Percentiles rank a stretch among this genome's conserved stretches.
Evolutionary conservation across 92 coral and sea anemone species (phyloP).

Genomic region (Porites evermanni): DNA sequence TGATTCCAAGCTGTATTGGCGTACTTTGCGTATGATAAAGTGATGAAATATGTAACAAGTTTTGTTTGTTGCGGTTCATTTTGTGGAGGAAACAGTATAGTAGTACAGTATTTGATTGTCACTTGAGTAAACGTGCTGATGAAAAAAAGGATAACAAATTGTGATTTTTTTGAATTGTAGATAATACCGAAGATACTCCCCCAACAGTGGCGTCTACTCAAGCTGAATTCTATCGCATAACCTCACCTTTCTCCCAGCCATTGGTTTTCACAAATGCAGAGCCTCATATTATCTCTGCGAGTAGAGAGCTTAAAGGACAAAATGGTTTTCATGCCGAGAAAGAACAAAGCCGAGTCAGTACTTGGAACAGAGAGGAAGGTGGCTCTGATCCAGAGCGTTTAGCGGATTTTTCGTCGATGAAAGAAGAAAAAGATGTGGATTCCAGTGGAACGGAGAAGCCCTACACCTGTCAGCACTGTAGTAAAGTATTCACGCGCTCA

Average conservation of each 20-base stretch:
- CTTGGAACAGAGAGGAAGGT: conserved; percentile 47
- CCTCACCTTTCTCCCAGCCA: conserved; percentile 52
- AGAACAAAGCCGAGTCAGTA: background rate
- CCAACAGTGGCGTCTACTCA: conserved; percentile 66
- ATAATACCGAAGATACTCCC: conserved; percentile 68
- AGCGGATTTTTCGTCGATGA: conserved; percentile 67
- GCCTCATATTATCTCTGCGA: conserved; percentile 37
- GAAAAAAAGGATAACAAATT: background rate
- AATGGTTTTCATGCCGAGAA: conserved; percentile 46
- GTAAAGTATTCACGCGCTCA: conserved; percentile 96
- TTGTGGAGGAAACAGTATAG: conserved; percentile 1
- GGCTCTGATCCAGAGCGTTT: conserved; percentile 42
- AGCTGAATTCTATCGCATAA: conserved; percentile 52
- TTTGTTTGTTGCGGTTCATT: conserved; percentile 29
- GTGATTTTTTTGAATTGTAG: conserved; percentile 30
- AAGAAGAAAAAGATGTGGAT: conserved; percentile 87
- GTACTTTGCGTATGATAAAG: conserved; percentile 50
- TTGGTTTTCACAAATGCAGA: conserved; percentile 37
- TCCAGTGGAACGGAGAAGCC: conserved; percentile 78
- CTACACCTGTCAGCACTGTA: conserved; percentile 97
- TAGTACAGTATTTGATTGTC: background rate
- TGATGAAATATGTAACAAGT: conserved; percentile 20
- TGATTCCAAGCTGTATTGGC: conserved; percentile 6
- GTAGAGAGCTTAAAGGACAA: conserved; percentile 30
- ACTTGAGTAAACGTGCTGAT: background rate